Conservation (phyloP, 2,113 vertebrate genomes). For the Tachuris rubrigastra region DNA sequence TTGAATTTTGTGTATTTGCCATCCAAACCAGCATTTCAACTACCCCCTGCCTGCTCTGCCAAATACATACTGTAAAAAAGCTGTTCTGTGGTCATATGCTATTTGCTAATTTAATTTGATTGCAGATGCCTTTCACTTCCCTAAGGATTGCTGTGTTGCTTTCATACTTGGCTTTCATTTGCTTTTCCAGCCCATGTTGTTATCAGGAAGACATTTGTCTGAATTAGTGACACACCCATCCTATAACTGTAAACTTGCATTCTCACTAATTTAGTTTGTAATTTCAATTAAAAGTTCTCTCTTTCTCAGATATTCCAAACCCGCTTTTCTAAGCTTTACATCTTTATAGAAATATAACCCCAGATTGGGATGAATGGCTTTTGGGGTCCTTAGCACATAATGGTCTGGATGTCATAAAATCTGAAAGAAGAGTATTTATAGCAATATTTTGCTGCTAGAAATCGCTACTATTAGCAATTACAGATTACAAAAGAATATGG, state of each 20-base stretch:
- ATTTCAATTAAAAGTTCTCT: neutral
- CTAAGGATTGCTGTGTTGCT: neutral
- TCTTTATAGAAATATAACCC: neutral
- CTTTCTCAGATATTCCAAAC: neutral
- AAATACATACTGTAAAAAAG: neutral
- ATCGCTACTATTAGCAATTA: neutral
- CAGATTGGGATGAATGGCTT: neutral
- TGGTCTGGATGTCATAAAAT: neutral
- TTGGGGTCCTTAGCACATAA: neutral
- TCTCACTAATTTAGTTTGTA: neutral
- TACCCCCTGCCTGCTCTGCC: neutral
- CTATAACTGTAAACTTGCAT: neutral
- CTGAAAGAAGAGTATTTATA: neutral
- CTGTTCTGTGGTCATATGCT: neutral
- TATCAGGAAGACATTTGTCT: neutral
- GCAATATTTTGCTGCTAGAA: neutral
- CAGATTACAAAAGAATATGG: neutral
- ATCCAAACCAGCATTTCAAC: neutral
- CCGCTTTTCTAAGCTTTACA: neutral
- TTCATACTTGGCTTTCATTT: neutral
- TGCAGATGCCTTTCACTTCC: neutral
- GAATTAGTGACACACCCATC: neutral
- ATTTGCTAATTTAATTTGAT: neutral
- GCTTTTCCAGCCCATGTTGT: neutral
- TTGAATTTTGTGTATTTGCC: neutral